phyloP scores from a whole-genome alignment of 2,888 invertebrate genomes.

The Yponomeuta plumbellus region DNA sequence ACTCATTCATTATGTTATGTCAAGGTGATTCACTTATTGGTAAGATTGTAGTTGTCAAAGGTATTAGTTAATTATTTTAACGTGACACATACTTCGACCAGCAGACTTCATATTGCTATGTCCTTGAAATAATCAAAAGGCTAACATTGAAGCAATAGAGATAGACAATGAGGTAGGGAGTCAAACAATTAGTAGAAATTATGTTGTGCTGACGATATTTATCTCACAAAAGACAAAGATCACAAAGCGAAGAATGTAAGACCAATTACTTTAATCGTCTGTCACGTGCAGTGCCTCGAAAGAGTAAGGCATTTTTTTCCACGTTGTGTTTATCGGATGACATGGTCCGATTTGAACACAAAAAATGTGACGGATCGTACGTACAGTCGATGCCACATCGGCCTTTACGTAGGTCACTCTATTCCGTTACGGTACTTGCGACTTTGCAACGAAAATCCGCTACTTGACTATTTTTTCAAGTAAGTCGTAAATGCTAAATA shows the following conservation, averaged over 20 bases:
- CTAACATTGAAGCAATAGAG: not conserved
- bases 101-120: not conserved
- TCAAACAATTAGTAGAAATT: not conserved
- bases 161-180: not conserved
- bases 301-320: not conserved
- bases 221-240: no score
- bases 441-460: no score
- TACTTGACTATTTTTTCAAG: no score
- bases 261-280: no score
- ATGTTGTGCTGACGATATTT: no score
- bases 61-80: not conserved
- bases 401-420: no score
- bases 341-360: not conserved
- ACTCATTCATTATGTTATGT: not conserved
- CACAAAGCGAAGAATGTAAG: no score
- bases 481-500: no score
- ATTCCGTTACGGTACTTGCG: no score
- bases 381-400: no score
- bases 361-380: not conserved
- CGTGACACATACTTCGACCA: not conserved
- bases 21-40: not conserved
- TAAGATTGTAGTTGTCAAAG: not conserved
- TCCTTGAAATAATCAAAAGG: not conserved
- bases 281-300: no score
- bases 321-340: not conserved